phyloP scores from a whole-genome alignment of 2,797 vertebrate species.

The Coregonus sp. region DNA sequence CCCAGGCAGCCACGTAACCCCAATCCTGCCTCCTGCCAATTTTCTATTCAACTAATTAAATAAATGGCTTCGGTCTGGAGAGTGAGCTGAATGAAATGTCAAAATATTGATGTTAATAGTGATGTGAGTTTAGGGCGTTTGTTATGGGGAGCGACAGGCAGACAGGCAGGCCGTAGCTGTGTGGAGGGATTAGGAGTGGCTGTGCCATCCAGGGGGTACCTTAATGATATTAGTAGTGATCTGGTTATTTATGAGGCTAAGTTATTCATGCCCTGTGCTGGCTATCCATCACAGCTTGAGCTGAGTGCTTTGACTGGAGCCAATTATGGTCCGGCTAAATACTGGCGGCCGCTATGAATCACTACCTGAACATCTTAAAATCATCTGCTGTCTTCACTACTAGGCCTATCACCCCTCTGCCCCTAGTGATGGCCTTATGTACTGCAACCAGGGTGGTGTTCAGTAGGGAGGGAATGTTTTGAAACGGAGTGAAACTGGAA shows the following conservation, averaged over 20 bases:
- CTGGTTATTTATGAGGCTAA: slow-evolving; percentile 75
- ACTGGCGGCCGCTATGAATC: background rate
- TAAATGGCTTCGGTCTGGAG: slow-evolving; percentile 52
- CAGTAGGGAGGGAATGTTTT: background rate
- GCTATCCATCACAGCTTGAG: slow-evolving; percentile 56
- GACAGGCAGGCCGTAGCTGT: slow-evolving; percentile 1
- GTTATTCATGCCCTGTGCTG: slow-evolving; percentile 61
- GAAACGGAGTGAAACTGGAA: background rate
- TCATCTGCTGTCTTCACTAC: background rate
- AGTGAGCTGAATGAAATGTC: slow-evolving; percentile 67
- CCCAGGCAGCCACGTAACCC: slow-evolving; percentile 51
- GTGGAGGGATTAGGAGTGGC: slow-evolving; percentile 27
- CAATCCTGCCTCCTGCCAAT: slow-evolving; percentile 45
- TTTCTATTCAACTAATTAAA: slow-evolving; percentile 64
- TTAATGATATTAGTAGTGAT: slow-evolving; percentile 71
- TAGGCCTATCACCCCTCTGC: background rate
- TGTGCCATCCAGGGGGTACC: slow-evolving; percentile 43
- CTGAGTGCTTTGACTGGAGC: slow-evolving; percentile 33
- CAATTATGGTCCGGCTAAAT: slow-evolving; percentile 33
- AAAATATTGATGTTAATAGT: slow-evolving; percentile 60
- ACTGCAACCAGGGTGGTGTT: background rate
- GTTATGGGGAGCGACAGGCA: slow-evolving; percentile 24
- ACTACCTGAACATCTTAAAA: slow-evolving; percentile 4
- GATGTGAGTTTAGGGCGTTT: slow-evolving; percentile 46
- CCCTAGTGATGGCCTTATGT: background rate